phyloP scores from a whole-genome alignment of 2,113 vertebrate species.

The Terrapene triunguis region DNA sequence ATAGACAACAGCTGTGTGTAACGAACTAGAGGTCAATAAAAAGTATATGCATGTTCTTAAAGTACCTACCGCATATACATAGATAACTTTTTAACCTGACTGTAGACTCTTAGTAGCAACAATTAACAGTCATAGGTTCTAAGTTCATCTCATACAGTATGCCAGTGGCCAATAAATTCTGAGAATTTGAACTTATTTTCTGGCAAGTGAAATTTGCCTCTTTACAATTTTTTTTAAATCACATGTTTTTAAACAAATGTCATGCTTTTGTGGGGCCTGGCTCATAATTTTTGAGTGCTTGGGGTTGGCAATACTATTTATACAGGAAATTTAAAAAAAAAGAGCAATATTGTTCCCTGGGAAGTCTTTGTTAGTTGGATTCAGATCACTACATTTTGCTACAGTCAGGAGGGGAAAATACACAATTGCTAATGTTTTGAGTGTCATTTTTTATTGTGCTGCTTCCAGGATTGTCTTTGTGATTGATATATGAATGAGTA shows the following conservation, averaged over 20 bases:
- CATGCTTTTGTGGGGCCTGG: background rate
- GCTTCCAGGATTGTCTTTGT: background rate
- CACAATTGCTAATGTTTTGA: background rate
- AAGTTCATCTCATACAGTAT: background rate
- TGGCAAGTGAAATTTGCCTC: background rate
- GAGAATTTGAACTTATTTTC: background rate
- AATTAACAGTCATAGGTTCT: constrained; percentile 1
- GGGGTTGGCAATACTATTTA: background rate
- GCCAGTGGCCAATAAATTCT: background rate
- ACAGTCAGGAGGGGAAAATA: background rate
- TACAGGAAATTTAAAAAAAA: background rate
- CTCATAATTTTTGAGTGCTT: background rate
- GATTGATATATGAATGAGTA: background rate
- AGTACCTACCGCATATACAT: background rate
- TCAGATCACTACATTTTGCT: background rate
- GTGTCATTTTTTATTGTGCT: background rate
- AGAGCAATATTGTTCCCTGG: background rate
- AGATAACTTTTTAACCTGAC: background rate
- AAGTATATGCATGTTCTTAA: background rate
- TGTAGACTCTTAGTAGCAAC: background rate
- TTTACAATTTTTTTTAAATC: background rate
- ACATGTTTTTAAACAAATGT: background rate
- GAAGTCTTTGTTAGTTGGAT: background rate
- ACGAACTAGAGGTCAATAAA: constrained; percentile 59
- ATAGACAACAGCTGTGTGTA: constrained; percentile 46